Percentiles rank a stretch among this genome's conserved stretches.
Evolutionary conservation across 2,113 vertebrate species (phyloP).

Genomic region (Taxidea taxus): DNA sequence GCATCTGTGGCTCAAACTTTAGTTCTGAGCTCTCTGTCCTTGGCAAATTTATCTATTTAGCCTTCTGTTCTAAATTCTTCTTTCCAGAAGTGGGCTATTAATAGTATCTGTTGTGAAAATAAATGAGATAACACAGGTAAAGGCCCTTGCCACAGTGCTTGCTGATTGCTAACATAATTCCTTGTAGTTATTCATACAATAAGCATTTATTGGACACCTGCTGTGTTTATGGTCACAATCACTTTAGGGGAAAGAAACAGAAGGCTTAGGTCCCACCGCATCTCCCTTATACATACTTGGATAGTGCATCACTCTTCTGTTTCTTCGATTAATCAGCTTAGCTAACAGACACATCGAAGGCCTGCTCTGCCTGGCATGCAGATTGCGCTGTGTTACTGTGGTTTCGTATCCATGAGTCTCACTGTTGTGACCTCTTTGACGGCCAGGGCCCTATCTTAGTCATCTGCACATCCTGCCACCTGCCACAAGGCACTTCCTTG

Average conservation of each 20-base stretch:
- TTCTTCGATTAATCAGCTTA: background rate
- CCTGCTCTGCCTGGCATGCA: background rate
- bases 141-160: conserved; percentile 11
- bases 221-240: conserved; percentile 45
- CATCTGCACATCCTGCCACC: background rate
- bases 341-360: background rate
- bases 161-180: conserved; percentile 59
- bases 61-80: background rate
- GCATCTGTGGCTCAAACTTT: background rate
- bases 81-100: background rate
- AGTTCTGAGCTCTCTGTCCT: background rate
- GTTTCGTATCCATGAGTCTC: background rate
- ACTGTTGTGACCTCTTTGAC: background rate
- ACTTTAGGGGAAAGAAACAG: conserved; percentile 28
- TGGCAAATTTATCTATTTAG: background rate
- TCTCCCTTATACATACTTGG: background rate
- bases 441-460: background rate
- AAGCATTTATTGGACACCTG: conserved; percentile 46
- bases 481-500: background rate
- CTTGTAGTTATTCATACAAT: background rate
- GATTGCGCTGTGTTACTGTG: background rate
- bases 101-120: background rate
- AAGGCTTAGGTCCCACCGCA: background rate
- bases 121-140: conserved; percentile 6
- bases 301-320: background rate